Evolutionary conservation across 2,797 vertebrate species (phyloP).

Genomic region (Tenualosa ilisha): DNA sequence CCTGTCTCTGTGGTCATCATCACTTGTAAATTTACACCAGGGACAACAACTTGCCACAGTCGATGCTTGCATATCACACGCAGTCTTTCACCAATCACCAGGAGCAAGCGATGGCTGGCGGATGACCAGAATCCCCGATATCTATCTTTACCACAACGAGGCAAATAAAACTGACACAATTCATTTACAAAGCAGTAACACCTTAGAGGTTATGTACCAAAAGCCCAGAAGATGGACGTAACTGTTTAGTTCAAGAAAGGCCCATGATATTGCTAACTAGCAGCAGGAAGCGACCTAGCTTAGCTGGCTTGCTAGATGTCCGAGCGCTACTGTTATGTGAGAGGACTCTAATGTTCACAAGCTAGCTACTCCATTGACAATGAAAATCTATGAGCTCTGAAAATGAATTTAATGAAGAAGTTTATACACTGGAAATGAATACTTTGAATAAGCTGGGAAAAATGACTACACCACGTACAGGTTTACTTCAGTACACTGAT

Average conservation of each 20-base stretch:
- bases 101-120: neutral
- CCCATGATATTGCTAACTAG: neutral
- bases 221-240: neutral
- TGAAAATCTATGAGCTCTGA: neutral
- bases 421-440: neutral
- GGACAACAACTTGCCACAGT: neutral
- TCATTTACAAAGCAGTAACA: neutral
- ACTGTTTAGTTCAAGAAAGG: neutral
- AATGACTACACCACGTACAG: neutral
- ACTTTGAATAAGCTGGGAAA: neutral
- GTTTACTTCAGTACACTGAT: neutral
- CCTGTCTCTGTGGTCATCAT: neutral
- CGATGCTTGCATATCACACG: neutral
- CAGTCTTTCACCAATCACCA: neutral
- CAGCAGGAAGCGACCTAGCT: neutral
- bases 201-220: neutral
- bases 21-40: neutral
- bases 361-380: neutral
- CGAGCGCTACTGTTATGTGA: neutral
- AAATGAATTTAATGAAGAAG: neutral
- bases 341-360: neutral
- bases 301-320: neutral
- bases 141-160: neutral
- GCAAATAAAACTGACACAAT: neutral
- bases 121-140: neutral